phyloP scores from a whole-genome alignment of 2,113 vertebrate species.

The Sebastes fasciatus region DNA sequence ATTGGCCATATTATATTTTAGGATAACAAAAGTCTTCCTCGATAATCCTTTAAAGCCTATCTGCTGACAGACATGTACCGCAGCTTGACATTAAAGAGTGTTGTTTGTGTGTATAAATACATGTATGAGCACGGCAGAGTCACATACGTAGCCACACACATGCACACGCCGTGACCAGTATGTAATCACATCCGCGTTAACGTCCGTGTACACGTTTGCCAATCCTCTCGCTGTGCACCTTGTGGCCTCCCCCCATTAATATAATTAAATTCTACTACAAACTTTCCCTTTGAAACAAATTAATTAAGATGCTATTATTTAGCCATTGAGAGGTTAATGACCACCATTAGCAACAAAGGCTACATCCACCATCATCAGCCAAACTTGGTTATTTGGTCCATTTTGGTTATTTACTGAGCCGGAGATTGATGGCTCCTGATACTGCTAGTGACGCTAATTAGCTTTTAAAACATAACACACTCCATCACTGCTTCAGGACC shows the following conservation, averaged over 20 bases:
- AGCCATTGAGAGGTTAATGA: conserved; percentile 92
- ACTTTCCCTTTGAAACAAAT: conserved; percentile 86
- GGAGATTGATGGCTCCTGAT: conserved; percentile 96
- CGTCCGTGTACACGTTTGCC: conserved; percentile 40
- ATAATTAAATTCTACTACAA: conserved; percentile 85
- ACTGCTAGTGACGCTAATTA: conserved; percentile 94
- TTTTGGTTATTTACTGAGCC: conserved; percentile 97
- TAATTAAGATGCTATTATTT: conserved; percentile 91
- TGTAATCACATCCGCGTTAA: conserved; percentile 61
- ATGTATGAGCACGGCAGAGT: neutral
- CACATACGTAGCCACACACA: neutral
- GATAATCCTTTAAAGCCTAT: too few species aligned
- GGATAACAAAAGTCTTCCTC: too few species aligned
- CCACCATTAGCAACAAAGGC: conserved; percentile 92
- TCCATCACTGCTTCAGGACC: conserved; percentile 93
- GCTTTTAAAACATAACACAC: conserved; percentile 98
- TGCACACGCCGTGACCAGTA: neutral
- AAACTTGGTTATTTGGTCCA: conserved; percentile 99
- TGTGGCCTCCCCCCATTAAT: conserved; percentile 78
- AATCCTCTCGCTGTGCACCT: conserved; percentile 67
- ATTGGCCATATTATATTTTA: too few species aligned
- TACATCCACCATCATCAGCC: conserved; percentile 95
- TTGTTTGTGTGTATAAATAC: neutral
- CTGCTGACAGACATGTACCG: too few species aligned
- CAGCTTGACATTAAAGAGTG: too few species aligned